Percentiles rank a stretch among this genome's conserved stretches.
phyloP scores from a whole-genome alignment of 1,140 invertebrate genomes.

The Zaprionus inermis region DNA sequence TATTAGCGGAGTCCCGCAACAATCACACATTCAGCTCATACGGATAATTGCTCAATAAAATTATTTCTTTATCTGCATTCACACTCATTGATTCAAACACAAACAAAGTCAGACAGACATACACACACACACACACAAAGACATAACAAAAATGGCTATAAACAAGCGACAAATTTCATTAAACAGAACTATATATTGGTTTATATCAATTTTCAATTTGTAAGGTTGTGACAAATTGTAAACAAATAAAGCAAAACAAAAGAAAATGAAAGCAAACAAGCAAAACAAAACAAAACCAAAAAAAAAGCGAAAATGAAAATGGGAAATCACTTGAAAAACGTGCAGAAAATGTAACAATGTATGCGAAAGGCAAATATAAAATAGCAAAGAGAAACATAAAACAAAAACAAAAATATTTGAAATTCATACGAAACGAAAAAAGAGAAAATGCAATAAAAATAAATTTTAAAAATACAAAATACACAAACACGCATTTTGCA shows the following conservation, averaged over 20 bases:
- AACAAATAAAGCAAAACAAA: slow-evolving; percentile 67
- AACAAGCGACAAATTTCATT: slow-evolving; percentile 60
- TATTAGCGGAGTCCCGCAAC: slow-evolving; percentile 45
- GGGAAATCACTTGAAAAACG: slow-evolving; percentile 65
- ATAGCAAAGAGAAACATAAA: slow-evolving; percentile 54
- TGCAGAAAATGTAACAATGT: slow-evolving; percentile 74
- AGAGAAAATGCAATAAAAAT: slow-evolving; percentile 78
- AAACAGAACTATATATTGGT: slow-evolving; percentile 71
- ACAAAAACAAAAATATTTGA: slow-evolving; percentile 60
- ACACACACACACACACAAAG: slow-evolving; percentile 29
- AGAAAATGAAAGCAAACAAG: slow-evolving; percentile 61
- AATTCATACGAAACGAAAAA: slow-evolving; percentile 62
- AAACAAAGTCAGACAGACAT: slow-evolving; percentile 26
- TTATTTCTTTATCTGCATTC: slow-evolving; percentile 23
- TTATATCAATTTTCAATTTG: slow-evolving; percentile 84
- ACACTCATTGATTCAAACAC: slow-evolving; percentile 18
- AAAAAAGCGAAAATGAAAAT: slow-evolving; percentile 38
- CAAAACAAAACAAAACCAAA: slow-evolving; percentile 46
- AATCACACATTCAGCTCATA: slow-evolving; percentile 45
- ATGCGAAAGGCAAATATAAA: slow-evolving; percentile 73
- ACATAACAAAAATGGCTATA: slow-evolving; percentile 43
- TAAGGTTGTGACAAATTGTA: slow-evolving; percentile 84
- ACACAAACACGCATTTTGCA: slow-evolving; percentile 34
- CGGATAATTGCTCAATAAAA: slow-evolving; percentile 36
- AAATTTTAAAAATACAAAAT: slow-evolving; percentile 79